Evolutionary conservation across 2,113 vertebrate genomes (phyloP).

Genomic region (Octodon degus): DNA sequence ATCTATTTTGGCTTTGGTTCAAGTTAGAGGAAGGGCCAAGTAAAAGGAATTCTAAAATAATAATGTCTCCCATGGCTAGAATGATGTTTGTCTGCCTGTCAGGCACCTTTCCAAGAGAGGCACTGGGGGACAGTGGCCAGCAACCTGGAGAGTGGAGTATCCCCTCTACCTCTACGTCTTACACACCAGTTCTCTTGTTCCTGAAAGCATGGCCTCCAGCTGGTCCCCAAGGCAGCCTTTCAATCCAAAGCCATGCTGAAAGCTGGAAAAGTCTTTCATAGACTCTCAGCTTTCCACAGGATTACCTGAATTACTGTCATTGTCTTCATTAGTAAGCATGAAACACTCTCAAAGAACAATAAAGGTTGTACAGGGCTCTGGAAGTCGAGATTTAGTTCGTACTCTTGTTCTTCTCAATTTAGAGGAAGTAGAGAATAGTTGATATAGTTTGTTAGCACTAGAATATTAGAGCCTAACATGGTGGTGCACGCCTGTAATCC

Average conservation of each 20-base stretch:
- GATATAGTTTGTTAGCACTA: background rate
- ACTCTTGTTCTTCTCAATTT: background rate
- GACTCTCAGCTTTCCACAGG: background rate
- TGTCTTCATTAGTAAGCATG: slow-evolving; percentile 5
- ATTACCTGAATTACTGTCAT: background rate
- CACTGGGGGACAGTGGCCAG: too few relatives aligned
- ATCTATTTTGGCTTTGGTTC: background rate
- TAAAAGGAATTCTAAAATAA: background rate
- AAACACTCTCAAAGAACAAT: background rate
- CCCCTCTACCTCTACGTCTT: background rate
- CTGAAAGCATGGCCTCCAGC: background rate
- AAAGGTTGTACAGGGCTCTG: background rate
- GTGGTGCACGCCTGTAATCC: too few relatives aligned
- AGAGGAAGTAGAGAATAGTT: background rate
- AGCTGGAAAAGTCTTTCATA: background rate
- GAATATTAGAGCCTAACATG: background rate
- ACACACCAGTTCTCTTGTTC: background rate
- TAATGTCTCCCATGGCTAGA: background rate
- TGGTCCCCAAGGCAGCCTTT: background rate
- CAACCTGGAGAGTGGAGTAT: background rate
- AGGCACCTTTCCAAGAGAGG: background rate
- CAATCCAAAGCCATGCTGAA: background rate
- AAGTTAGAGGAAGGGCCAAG: background rate
- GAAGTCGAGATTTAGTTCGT: background rate
- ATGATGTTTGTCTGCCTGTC: background rate